Conservation (phyloP, 2,888 invertebrate species). For the Drosophila neotestacea region DNA sequence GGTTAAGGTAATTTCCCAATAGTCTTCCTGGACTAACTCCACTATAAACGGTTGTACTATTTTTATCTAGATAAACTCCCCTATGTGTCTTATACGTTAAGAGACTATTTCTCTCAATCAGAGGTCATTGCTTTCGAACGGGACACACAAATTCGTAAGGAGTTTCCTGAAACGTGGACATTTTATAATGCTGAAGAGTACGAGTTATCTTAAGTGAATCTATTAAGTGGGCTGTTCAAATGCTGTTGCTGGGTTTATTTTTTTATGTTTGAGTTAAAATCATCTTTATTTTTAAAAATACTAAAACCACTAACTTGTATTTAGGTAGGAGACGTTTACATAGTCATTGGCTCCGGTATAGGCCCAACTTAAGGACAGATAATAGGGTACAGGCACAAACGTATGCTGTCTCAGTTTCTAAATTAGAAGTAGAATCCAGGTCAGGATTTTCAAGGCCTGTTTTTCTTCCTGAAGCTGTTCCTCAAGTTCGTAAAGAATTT, state of each 20-base stretch:
- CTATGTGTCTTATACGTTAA: conserved; percentile 22
- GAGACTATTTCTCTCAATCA: neutral
- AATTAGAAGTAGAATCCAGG: neutral
- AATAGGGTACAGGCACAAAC: neutral
- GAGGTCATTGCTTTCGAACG: neutral
- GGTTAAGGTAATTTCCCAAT: conserved; percentile 33
- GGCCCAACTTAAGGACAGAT: neutral
- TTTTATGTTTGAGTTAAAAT: neutral
- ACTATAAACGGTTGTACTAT: conserved; percentile 13
- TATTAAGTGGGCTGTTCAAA: neutral
- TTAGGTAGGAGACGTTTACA: neutral
- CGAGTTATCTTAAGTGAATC: conserved; percentile 1
- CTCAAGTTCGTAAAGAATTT: conserved; percentile 87
- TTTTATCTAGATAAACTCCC: conserved; percentile 21
- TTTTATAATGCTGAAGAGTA: conserved; percentile 27
- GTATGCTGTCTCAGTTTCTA: too few relatives aligned
- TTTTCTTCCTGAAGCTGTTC: neutral
- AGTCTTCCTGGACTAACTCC: conserved; percentile 17
- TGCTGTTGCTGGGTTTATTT: neutral
- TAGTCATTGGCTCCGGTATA: neutral
- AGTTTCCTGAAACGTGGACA: conserved; percentile 46
- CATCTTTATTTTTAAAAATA: conserved; percentile 7
- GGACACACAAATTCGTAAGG: conserved; percentile 43
- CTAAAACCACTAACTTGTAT: conserved; percentile 23
- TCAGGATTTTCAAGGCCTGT: neutral